Conservation (phyloP, 2,888 invertebrate genomes). For the Colletes collaris region DNA sequence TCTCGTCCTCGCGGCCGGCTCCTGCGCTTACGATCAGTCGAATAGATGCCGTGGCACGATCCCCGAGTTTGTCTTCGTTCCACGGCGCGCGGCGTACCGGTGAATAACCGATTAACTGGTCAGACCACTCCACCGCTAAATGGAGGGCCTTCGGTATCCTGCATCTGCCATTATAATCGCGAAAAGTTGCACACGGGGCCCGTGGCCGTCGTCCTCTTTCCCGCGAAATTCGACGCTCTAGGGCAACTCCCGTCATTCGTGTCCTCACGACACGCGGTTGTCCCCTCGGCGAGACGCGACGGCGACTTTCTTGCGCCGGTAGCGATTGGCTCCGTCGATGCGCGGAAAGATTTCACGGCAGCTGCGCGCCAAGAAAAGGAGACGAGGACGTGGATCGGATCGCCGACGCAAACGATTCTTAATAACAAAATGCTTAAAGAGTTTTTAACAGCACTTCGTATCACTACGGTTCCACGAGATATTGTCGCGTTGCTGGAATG, state of each 20-base stretch:
- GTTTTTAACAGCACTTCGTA: no score
- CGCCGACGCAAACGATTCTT: no score
- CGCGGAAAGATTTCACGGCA: no score
- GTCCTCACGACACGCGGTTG: not conserved
- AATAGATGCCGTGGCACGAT: conserved; percentile 60
- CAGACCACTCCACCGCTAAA: conserved; percentile 60
- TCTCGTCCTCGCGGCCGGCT: conserved; percentile 20
- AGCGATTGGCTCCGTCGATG: no score
- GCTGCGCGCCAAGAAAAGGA: no score
- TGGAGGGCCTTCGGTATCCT: conserved; percentile 32
- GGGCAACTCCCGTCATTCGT: not conserved
- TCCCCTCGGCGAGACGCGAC: no score
- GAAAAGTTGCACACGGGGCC: conserved; percentile 38
- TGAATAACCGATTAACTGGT: conserved; percentile 69
- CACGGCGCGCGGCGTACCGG: conserved; percentile 50
- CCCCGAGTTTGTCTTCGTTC: conserved; percentile 46
- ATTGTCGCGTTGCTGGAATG: no score
- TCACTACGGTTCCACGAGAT: no score
- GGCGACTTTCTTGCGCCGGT: no score
- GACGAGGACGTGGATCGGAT: no score
- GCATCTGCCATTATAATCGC: conserved; percentile 56
- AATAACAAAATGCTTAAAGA: no score
- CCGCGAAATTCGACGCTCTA: conserved; percentile 20
- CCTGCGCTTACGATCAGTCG: conserved; percentile 59
- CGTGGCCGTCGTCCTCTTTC: conserved; percentile 14